Conservation (phyloP, 2,113 vertebrate genomes). For the Tyto alba region DNA sequence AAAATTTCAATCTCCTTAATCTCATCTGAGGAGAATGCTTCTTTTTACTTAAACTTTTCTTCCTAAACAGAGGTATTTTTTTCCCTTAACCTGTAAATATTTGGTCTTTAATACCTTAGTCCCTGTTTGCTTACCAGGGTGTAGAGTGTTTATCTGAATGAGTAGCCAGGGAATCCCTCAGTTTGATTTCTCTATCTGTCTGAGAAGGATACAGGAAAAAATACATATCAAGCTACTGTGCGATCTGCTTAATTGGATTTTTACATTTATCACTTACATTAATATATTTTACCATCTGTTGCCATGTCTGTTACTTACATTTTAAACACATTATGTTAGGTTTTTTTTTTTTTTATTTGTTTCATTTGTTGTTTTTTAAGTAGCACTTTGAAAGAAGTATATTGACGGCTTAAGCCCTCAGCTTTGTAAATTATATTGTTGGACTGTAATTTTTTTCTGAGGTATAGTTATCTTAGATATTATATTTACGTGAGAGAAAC, state of each 20-base stretch:
- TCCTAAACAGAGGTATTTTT: background rate
- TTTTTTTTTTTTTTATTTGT: background rate
- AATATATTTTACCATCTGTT: background rate
- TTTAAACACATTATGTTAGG: background rate
- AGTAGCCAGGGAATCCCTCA: background rate
- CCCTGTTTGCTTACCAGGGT: background rate
- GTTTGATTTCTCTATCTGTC: background rate
- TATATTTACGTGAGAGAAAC: background rate
- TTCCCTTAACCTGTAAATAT: background rate
- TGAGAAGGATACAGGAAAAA: background rate
- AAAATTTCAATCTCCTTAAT: background rate
- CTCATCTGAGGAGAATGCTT: background rate
- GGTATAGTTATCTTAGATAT: background rate
- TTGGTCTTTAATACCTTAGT: background rate
- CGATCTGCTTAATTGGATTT: background rate
- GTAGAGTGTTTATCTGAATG: background rate
- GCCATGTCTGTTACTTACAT: background rate
- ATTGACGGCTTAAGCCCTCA: background rate
- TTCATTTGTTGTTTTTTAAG: background rate
- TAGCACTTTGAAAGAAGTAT: background rate
- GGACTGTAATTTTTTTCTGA: background rate
- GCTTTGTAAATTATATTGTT: background rate
- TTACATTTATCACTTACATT: background rate
- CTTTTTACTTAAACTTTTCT: background rate
- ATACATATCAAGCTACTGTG: background rate